A percentile compares a stretch with the other conserved stretches of the same genome.
phyloP scores from a whole-genome alignment of 1,140 invertebrate species.

The Tetramorium alpestre region DNA sequence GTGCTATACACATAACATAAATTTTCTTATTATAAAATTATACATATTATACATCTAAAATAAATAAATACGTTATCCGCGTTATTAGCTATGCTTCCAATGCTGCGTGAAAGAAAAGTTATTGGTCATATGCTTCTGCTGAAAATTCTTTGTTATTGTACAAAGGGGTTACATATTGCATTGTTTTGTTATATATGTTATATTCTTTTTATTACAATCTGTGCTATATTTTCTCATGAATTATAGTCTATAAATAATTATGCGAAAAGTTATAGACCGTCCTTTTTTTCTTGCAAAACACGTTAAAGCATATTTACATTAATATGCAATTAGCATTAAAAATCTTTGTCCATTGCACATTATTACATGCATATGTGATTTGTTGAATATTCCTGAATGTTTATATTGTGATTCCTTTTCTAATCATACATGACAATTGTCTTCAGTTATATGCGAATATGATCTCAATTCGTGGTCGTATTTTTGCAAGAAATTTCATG shows the following conservation, averaged over 20 bases:
- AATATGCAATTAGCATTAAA: not conserved
- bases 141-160: conserved; percentile 38
- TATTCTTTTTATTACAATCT: conserved; percentile 21
- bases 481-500: conserved; percentile 72
- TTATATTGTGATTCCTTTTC: not conserved
- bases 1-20: conserved; percentile 16
- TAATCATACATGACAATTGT: not conserved
- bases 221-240: not conserved
- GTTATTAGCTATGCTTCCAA: conserved; percentile 53
- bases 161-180: not conserved
- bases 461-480: conserved; percentile 25
- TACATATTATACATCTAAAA: conserved; percentile 1
- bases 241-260: not conserved
- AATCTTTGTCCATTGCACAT: not conserved
- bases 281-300: not conserved
- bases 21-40: conserved; percentile 36
- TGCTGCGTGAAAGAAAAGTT: conserved; percentile 27
- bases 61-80: conserved; percentile 21
- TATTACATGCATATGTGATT: conserved; percentile 18
- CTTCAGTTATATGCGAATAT: conserved; percentile 22
- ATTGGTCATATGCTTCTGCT: conserved; percentile 38
- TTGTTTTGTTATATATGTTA: conserved; percentile 7
- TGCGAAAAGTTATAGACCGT: not conserved
- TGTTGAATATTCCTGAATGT: conserved; percentile 14
- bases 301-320: not conserved